Evolutionary conservation across 1,140 invertebrate genomes (phyloP), one percentile per base, ranked within the genome.

Genomic region (Cryptotermes secundus): DNA sequence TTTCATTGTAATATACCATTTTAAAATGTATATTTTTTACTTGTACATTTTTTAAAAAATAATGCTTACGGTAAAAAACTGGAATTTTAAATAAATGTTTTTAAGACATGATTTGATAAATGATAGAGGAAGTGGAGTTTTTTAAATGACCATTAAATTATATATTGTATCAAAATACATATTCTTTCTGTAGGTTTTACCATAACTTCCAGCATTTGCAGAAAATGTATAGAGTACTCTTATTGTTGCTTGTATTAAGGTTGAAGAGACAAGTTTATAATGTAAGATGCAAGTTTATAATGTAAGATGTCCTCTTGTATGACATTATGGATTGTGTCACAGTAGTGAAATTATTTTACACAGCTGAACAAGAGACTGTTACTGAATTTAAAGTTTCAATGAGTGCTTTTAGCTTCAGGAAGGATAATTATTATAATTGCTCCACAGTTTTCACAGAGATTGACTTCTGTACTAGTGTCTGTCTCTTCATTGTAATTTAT

Each of bases 21-120:
- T 49, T 72, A 72, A n/a, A 72, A 72, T 72, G 59, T 72, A 72
- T 72, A n/a, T n/a, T 72, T 49, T 72, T 72, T 72, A 72, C 59
- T 10, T 31, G 59, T 31, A 72, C 3, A 26, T 72, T n/a, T 72
- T 72, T n/a, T 6, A n/a, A 59, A 59, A 59, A 59, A 7, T 14
- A 72, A 72, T 72, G n/a, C 59, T 14, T 6, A 31, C 0, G 9
- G 26, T 72, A 72, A 26, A 72, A 72, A 72, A 72, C 45, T 72
- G 59, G 31, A 72, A n/a, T n/a, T 72, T 72, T 26, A n/a, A 59
- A 31, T 72, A 72, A 31, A n/a, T n/a, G n/a, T 72, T 59, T 72
- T 72, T 72, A 72, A n/a, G n/a, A 72, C n/a, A 31, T 49, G 45
- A 42, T 72, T 72, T 72, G 26, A 7, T 72, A 72, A 31, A 31